These are phyloP conservation scores for Dromiciops gliroides DNA, from an alignment of 2,113 vertebrate genomes.

Conservation along the genomic window DNA sequence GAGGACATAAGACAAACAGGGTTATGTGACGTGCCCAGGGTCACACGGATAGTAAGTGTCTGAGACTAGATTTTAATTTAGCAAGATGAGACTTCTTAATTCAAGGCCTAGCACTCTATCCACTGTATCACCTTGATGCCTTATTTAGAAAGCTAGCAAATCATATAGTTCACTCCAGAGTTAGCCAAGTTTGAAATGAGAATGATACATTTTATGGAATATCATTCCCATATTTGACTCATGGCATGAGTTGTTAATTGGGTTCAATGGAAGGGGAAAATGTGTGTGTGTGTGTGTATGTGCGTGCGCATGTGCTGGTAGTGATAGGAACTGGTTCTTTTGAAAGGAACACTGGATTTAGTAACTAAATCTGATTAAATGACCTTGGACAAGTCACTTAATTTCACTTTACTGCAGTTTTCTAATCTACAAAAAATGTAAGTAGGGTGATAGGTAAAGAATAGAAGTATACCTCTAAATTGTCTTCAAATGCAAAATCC, in stretches of 20 bases:
- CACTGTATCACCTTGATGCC: not conserved
- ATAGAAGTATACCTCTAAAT: not conserved
- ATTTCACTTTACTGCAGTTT: not conserved
- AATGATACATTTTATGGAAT: slow-evolving; percentile 12
- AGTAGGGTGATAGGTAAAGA: not conserved
- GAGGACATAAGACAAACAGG: not conserved
- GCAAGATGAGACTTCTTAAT: not conserved
- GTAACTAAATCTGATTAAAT: not conserved
- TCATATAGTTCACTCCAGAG: slow-evolving; percentile 4
- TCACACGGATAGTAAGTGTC: not conserved
- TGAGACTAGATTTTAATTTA: not conserved
- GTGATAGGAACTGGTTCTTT: not conserved
- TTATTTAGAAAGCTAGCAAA: slow-evolving; percentile 35
- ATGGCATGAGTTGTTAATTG: not conserved
- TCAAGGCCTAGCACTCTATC: not conserved
- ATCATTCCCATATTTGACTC: not conserved
- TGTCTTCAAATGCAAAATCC: not conserved
- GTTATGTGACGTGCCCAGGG: not conserved
- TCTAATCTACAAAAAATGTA: not conserved
- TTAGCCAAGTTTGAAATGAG: slow-evolving; percentile 5
- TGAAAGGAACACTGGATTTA: not conserved
- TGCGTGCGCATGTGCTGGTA: not conserved
- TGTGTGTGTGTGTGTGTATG: no score
- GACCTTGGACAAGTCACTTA: slow-evolving; percentile 6
- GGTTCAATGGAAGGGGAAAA: not conserved